phyloP scores from a whole-genome alignment of 2,797 vertebrate species.

The Iguana delicatissima region DNA sequence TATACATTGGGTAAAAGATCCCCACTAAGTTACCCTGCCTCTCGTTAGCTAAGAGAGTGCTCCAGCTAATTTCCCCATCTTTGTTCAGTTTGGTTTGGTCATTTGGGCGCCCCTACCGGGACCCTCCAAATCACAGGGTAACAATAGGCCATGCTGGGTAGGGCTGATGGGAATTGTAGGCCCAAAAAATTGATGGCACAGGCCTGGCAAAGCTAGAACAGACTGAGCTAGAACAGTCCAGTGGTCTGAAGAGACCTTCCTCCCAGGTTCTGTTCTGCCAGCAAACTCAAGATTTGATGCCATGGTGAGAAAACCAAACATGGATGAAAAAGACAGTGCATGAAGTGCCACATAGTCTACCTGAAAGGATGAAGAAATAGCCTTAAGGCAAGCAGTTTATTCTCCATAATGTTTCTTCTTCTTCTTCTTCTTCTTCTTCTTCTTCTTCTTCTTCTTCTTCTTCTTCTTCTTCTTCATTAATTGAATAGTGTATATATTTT shows the following conservation, averaged over 20 bases:
- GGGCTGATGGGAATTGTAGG: neutral
- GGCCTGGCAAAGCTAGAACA: neutral
- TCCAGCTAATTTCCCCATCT: too few species aligned
- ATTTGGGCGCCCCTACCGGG: too few species aligned
- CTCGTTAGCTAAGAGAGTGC: too few species aligned
- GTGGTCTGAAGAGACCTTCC: neutral
- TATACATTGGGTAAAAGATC: too few species aligned
- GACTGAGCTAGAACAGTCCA: neutral
- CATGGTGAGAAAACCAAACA: neutral
- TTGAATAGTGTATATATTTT: neutral
- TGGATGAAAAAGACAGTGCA: neutral
- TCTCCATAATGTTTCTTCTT: too few species aligned
- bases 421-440: too few species aligned
- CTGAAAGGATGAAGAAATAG: neutral
- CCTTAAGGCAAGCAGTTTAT: neutral
- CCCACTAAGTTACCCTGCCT: too few species aligned
- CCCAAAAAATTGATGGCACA: neutral
- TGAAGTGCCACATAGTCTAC: neutral
- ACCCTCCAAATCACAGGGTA: too few species aligned
- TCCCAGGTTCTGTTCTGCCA: neutral
- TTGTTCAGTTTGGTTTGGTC: too few species aligned
- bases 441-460: too few species aligned
- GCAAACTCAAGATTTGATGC: neutral
- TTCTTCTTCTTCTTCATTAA: too few species aligned
- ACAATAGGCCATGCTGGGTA: neutral